phyloP scores from a whole-genome alignment of 1,140 invertebrate genomes.

The Meloidogyne exigua region DNA sequence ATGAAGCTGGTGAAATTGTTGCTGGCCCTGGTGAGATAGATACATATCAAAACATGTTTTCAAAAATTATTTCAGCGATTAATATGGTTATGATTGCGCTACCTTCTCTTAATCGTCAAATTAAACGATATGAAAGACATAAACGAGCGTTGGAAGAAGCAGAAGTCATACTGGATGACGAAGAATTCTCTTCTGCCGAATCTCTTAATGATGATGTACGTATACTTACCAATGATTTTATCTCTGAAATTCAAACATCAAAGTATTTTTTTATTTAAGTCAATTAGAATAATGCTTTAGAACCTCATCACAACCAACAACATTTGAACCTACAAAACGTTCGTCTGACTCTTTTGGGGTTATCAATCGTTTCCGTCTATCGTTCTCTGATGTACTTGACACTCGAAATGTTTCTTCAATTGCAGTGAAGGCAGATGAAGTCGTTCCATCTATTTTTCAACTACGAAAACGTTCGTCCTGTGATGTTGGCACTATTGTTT shows the following conservation, averaged over 20 bases:
- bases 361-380: slow-evolving; percentile 6
- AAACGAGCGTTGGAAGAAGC: slow-evolving; percentile 52
- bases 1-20: slow-evolving; percentile 59
- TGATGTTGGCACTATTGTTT: slow-evolving; percentile 17
- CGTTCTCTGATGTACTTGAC: slow-evolving; percentile 6
- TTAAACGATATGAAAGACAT: slow-evolving; percentile 55
- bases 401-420: neutral
- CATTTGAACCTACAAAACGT: slow-evolving; percentile 25
- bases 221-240: slow-evolving; percentile 60
- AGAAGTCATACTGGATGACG: slow-evolving; percentile 56
- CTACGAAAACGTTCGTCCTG: slow-evolving; percentile 25
- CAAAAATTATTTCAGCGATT: slow-evolving; percentile 45
- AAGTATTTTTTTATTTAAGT: slow-evolving; percentile 29
- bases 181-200: slow-evolving; percentile 54
- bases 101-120: slow-evolving; percentile 56
- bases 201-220: slow-evolving; percentile 57
- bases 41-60: slow-evolving; percentile 7
- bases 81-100: slow-evolving; percentile 62
- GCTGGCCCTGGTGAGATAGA: slow-evolving; percentile 53
- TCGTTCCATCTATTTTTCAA: slow-evolving; percentile 17
- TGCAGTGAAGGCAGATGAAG: slow-evolving; percentile 15
- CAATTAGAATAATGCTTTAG: neutral
- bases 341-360: slow-evolving; percentile 7
- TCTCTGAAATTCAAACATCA: slow-evolving; percentile 57
- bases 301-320: slow-evolving; percentile 9